Evolutionary conservation across 2,888 invertebrate genomes (phyloP), one percentile per base, ranked within the genome.

Genomic region (Rhagonycha fulva): DNA sequence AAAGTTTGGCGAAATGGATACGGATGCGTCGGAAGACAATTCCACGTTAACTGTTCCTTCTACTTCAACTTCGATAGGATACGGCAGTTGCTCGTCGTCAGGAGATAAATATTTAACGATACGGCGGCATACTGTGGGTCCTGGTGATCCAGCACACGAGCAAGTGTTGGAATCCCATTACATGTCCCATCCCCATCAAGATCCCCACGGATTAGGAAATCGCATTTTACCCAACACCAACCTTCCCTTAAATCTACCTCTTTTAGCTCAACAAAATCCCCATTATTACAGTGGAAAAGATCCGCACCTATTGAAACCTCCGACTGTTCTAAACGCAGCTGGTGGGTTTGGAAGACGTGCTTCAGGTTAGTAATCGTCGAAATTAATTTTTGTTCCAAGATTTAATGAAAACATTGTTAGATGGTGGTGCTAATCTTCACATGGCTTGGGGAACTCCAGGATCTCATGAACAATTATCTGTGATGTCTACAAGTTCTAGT

Each of bases 391-490:
- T 14, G 28, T 11, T 7, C 7, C 2, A 12, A 47, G n/a, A 47
- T 23, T 28, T 10, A 14, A 26, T 28, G 12, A 24, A 26, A 23
- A 62, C 19, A 74, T 70, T 66, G 11, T 67, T 68, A 62, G 98
- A 98, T 89, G 98, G 98, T 82, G 98, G 98, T 74, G 97, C 98
- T 72, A 97, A 98, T 89, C 92, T 98, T 80, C 95, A 95, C 82
- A 92, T 93, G 86, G 84, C 84, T 12, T 91, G 91, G 89, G 91
- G 86, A 9, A 81, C 85, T 84, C 84, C 88, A 84, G 84, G 89
- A 82, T 82, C 88, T 80, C 84, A 90, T 84, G 90, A 85, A 83
- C 89, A 83, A 81, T 89, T 80, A 84, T 90, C 82, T 84, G 89
- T 75, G 83, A 90, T 80, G 90, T 90, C 84, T 80, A 88, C 77